A percentile compares a stretch with the other conserved stretches of the same genome.
Conservation (phyloP, 2,797 vertebrate species). For the Trachurus trachurus region DNA sequence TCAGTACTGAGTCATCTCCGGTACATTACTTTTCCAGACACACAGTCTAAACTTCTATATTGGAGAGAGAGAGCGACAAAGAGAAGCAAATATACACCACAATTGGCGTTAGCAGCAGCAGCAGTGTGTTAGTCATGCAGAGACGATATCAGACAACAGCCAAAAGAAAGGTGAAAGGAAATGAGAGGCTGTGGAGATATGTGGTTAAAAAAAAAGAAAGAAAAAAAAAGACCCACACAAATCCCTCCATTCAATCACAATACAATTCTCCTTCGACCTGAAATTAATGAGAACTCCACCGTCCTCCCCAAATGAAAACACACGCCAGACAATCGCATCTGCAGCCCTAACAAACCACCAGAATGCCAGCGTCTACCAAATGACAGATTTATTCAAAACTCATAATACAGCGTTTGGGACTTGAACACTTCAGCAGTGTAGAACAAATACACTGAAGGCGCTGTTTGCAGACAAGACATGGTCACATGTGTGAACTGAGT, state of each 20-base stretch:
- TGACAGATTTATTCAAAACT: constrained; percentile 97
- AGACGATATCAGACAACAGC: constrained; percentile 42
- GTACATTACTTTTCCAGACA: constrained; percentile 6
- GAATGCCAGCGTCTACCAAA: constrained; percentile 92
- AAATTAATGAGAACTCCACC: constrained; percentile 16
- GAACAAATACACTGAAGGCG: constrained; percentile 89
- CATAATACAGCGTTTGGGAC: constrained; percentile 92
- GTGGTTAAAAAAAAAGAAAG: neutral
- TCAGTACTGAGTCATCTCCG: neutral
- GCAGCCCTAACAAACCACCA: constrained; percentile 74
- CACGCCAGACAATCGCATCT: constrained; percentile 24
- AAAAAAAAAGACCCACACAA: neutral
- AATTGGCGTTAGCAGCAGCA: neutral
- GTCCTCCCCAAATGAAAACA: constrained; percentile 22
- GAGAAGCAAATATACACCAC: constrained; percentile 10
- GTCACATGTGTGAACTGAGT: constrained; percentile 88
- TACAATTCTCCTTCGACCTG: constrained; percentile 10
- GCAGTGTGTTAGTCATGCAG: constrained; percentile 67
- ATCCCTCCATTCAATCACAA: constrained; percentile 26
- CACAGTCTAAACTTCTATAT: constrained; percentile 9
- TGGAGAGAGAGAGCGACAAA: constrained; percentile 14
- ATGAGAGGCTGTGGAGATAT: constrained; percentile 26
- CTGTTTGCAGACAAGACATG: constrained; percentile 87
- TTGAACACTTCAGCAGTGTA: constrained; percentile 83
- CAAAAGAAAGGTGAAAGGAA: constrained; percentile 51